Conservation (phyloP, 2,797 vertebrate species). For the Sphenodon punctatus region DNA sequence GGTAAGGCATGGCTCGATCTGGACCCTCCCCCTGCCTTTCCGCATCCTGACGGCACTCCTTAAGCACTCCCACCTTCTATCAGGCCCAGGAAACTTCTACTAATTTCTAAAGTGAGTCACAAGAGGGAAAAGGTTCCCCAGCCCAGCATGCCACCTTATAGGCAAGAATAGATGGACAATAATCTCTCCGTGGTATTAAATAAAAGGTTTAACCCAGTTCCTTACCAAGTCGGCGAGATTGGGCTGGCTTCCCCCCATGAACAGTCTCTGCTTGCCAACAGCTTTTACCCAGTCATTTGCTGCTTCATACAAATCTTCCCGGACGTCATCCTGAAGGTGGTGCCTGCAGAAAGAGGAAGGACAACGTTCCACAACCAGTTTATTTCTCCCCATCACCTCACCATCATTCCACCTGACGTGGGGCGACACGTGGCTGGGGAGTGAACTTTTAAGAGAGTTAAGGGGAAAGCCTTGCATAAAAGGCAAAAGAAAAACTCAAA, state of each 20-base stretch:
- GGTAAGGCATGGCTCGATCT: too few relatives aligned
- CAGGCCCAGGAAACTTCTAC: too few relatives aligned
- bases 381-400: too few relatives aligned
- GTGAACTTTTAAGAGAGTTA: neutral
- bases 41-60: too few relatives aligned
- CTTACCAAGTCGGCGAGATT: conserved; percentile 97
- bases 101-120: too few relatives aligned
- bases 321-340: conserved; percentile 88
- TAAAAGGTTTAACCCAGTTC: neutral
- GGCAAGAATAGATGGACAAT: neutral
- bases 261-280: conserved; percentile 87
- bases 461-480: neutral
- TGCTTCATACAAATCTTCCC: conserved; percentile 92
- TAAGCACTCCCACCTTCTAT: too few relatives aligned
- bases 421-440: neutral
- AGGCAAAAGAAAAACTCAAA: too few relatives aligned
- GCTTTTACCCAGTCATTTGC: conserved; percentile 91
- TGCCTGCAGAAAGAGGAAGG: conserved; percentile 75
- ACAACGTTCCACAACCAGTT: neutral
- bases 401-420: neutral
- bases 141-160: neutral
- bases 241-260: conserved; percentile 91
- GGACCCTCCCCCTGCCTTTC: too few relatives aligned
- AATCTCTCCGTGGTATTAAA: neutral
- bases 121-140: too few relatives aligned